Base-by-base conservation (phyloP, 2,113 vertebrate species). In the Lepidothrix coronata region DNA sequence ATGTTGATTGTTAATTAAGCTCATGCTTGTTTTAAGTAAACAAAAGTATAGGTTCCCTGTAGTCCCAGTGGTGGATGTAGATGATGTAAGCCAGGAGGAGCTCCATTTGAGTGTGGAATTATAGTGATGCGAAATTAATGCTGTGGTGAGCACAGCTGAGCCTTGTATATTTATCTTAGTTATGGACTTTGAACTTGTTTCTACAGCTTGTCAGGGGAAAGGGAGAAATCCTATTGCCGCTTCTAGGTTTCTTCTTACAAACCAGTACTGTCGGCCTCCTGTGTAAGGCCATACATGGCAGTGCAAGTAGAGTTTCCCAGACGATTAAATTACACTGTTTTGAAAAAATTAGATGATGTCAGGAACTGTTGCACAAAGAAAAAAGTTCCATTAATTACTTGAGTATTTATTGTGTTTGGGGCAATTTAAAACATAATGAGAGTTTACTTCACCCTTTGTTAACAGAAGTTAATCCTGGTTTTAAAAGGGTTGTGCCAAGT, bases 281-380 rank as follows among this genome's bases (percentile, higher is more conserved):
- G 30, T 88, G 27, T 75, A n/a, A 93, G 79, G 84, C 91, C 61
- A 17, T 95, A 87, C 25, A 63, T 43, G 51, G 59, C 74, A 75
- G 57, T 72, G 72, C 46, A 76, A 67, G 71, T 23, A 41, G 59
- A 75, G 57, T 89, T 93, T 97, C 80, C 93, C 70, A 97, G 90
- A 71, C 0, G 54, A 80, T 95, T 91, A 67, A 81, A 58, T 95
- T 89, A 89, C 22, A 57, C 51, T 66, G 44, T 80, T 94, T 95
- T 88, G 27, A 85, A 96, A 91, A 86, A 82, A 51, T 28, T 66
- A 51, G 55, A 84, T 95, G 31, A 77, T 89, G 33, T 93, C 81
- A 85, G 21, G 68, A 95, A 73, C 63, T 33, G 85, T 73, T 88
- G 13, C 11, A 22, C 63, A 93, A 78, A 76, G 35, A 79, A 85